These are phyloP conservation scores for Etheostoma nigrum DNA, from an alignment of 2,797 vertebrate species.

Conservation along the genomic window DNA sequence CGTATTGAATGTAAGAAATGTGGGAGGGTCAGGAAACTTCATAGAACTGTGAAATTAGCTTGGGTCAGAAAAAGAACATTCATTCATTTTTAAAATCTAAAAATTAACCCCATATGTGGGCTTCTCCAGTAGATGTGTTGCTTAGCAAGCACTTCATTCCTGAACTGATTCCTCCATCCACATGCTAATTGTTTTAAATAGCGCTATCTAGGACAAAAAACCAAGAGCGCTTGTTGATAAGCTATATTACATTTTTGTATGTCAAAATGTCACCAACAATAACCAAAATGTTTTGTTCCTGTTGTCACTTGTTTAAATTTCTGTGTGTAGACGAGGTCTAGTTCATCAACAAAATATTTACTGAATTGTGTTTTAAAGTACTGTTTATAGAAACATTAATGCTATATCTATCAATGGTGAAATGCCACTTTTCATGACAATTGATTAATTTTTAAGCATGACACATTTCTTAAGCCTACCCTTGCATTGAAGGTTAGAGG, in stretches of 20 bases:
- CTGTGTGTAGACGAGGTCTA: slow-evolving; percentile 84
- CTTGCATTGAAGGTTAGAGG: slow-evolving; percentile 77
- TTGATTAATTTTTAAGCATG: slow-evolving; percentile 92
- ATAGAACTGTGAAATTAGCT: slow-evolving; percentile 99
- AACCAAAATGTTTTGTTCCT: slow-evolving; percentile 93
- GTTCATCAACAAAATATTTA: slow-evolving; percentile 87
- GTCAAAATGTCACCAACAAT: slow-evolving; percentile 89
- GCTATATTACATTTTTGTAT: slow-evolving; percentile 88
- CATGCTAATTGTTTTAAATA: slow-evolving; percentile 70
- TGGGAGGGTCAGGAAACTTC: slow-evolving; percentile 97
- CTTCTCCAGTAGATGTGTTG: slow-evolving; percentile 90
- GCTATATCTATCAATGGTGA: slow-evolving; percentile 89
- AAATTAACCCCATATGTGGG: slow-evolving; percentile 88
- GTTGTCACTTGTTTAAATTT: slow-evolving; percentile 90
- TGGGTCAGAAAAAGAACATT: slow-evolving; percentile 98
- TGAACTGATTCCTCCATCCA: slow-evolving; percentile 78
- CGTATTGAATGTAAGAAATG: slow-evolving; percentile 99
- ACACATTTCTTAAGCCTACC: slow-evolving; percentile 92
- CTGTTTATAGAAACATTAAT: slow-evolving; percentile 77
- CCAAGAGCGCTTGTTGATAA: slow-evolving; percentile 82
- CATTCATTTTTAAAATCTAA: slow-evolving; percentile 81
- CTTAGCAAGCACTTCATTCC: slow-evolving; percentile 86
- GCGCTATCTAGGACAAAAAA: slow-evolving; percentile 67
- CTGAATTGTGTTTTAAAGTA: slow-evolving; percentile 83
- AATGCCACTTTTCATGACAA: slow-evolving; percentile 92